Percentiles rank a stretch among this genome's conserved stretches.
Conservation (phyloP, 2,888 invertebrate genomes). For the Embidobia sp. region DNA sequence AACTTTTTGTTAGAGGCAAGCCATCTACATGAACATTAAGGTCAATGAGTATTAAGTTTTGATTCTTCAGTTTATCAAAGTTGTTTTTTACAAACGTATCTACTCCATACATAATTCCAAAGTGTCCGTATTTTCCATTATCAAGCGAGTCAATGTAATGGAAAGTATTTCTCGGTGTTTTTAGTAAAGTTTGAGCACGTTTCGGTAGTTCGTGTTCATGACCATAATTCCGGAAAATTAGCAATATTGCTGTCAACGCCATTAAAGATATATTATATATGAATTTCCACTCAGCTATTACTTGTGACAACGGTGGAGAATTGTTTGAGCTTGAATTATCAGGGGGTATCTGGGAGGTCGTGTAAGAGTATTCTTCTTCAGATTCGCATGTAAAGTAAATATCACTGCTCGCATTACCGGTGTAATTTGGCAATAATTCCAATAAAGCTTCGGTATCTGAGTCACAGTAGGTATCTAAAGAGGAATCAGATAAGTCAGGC, state of each 20-base stretch:
- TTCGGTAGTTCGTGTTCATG: constrained; percentile 28
- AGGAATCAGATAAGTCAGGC: too few species aligned
- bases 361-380: background rate
- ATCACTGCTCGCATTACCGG: background rate
- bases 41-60: background rate
- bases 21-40: constrained; percentile 15
- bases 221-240: constrained; percentile 2
- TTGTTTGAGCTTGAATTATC: too few species aligned
- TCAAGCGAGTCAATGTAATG: background rate
- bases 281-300: background rate
- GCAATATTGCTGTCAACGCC: constrained; percentile 7
- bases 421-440: background rate
- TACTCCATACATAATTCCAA: constrained; percentile 10
- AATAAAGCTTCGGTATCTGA: background rate
- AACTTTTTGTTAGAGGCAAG: constrained; percentile 2
- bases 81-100: background rate
- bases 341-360: too few species aligned
- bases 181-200: constrained; percentile 16
- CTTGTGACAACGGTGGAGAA: background rate
- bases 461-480: too few species aligned
- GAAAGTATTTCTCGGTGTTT: constrained; percentile 23
- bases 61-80: background rate
- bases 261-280: constrained; percentile 4
- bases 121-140: too few species aligned
- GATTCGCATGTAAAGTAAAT: background rate